These are phyloP conservation scores for Helarctos malayanus DNA, from an alignment of 2,797 vertebrate species.

Conservation along the genomic window DNA sequence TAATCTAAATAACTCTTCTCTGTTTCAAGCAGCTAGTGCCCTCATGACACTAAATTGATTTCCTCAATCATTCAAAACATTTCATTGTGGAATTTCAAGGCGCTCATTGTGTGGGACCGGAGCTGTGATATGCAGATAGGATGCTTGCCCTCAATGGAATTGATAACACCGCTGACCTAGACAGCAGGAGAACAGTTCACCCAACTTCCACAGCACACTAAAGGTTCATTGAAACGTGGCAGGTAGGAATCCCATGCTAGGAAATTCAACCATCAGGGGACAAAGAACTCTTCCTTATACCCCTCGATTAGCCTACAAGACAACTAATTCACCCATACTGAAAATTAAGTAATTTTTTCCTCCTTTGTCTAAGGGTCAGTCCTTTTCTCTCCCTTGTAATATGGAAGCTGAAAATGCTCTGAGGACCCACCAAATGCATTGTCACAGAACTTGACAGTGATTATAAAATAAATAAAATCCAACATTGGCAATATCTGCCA, in stretches of 20 bases:
- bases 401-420: not conserved
- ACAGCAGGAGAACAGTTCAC: not conserved
- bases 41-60: not conserved
- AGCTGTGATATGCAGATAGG: not conserved
- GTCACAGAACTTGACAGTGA: slow-evolving; percentile 35
- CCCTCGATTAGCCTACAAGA: not conserved
- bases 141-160: not conserved
- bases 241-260: not conserved
- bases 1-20: not conserved
- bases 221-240: not conserved
- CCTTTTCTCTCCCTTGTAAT: not conserved
- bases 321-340: not conserved
- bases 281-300: not conserved
- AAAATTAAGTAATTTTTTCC: not conserved
- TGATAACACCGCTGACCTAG: not conserved
- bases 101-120: not conserved
- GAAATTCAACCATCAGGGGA: not conserved
- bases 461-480: slow-evolving; percentile 62
- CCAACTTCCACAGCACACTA: not conserved
- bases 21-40: not conserved
- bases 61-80: not conserved
- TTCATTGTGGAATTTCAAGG: not conserved
- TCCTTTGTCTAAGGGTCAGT: not conserved
- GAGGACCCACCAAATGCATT: slow-evolving; percentile 17
- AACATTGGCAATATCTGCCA: slow-evolving; percentile 34